Evolutionary conservation across 2,888 invertebrate genomes (phyloP), one percentile per base, ranked within the genome.

Genomic region (Scaeva pyrastri): DNA sequence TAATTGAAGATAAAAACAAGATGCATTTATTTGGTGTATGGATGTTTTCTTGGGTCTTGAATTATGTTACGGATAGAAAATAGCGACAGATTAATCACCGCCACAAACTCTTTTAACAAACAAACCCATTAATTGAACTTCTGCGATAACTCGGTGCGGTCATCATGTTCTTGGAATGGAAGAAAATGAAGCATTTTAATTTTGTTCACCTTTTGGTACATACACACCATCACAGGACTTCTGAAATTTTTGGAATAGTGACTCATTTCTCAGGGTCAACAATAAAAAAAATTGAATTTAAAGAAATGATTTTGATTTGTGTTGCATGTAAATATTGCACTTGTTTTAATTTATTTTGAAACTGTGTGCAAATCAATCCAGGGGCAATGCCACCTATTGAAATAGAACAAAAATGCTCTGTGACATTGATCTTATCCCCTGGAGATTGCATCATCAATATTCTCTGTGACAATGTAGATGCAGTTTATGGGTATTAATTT

Each of bases 131-230:
- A n/a, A 31, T 55, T n/a, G 12, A 23, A 23, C 50, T 1, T 58
- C 12, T 39, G 19, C 5, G 19, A 21, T 52, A 52, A 52, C 64
- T 45, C 12, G 0, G 6, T 48, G 6, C 48, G 16, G 31, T 66
- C 71, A 58, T 71, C 56, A n/a, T 48, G 19, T 41, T 66, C 26
- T 41, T 66, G 52, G 68, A 52, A 55, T 74, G 21, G 31, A 76
- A 48, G 16, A 71, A 71, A 71, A 71, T 43, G 56, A 62, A 68
- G 56, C 50, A 70, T 31, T n/a, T n/a, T 70, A 81, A 81, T 81
- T 77, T 82, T 82, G 82, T 86, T 86, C 86, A 86, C 82, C 82
- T 86, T 58, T 77, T 19, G 55, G 41, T n/a, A 52, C 41, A 68
- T 23, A 26, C 50, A 68, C 23, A 41, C 8, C 16, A 74, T 11